Evolutionary conservation across 2,113 vertebrate species (phyloP).

Genomic region (Procavia capensis): DNA sequence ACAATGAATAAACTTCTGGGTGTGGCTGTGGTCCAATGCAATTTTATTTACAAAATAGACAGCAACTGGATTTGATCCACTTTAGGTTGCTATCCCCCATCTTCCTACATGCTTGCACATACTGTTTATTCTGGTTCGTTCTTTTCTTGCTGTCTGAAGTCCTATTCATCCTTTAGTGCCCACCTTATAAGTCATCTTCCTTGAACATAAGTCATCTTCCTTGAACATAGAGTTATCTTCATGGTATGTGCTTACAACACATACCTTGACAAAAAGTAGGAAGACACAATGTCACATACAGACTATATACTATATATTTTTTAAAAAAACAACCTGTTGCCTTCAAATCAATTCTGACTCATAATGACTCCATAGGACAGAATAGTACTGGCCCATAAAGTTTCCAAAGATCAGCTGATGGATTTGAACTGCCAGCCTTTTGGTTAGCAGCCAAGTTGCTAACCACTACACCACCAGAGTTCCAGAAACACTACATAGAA

Average conservation of each 20-base stretch:
- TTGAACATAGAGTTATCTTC: neutral
- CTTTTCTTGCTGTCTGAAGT: neutral
- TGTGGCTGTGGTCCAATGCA: too few relatives aligned
- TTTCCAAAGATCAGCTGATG: too few relatives aligned
- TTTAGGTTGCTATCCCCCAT: too few relatives aligned
- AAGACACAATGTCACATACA: neutral
- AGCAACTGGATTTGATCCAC: too few relatives aligned
- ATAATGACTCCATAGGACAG: neutral
- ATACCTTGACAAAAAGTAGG: neutral
- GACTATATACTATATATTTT: neutral
- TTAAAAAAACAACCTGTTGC: neutral
- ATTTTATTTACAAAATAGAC: too few relatives aligned
- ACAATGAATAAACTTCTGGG: too few relatives aligned
- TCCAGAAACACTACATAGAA: neutral
- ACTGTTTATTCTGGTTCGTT: neutral
- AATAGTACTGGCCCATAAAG: too few relatives aligned
- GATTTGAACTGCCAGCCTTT: too few relatives aligned
- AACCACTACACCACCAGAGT: too few relatives aligned
- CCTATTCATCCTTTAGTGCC: neutral
- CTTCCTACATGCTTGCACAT: neutral
- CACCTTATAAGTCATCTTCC: neutral
- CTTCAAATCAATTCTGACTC: neutral
- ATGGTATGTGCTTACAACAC: neutral
- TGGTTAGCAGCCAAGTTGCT: too few relatives aligned
- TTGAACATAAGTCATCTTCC: neutral